Evolutionary conservation across 2,888 invertebrate genomes (phyloP).

Genomic region (Vannuccia rotundouncinata): DNA sequence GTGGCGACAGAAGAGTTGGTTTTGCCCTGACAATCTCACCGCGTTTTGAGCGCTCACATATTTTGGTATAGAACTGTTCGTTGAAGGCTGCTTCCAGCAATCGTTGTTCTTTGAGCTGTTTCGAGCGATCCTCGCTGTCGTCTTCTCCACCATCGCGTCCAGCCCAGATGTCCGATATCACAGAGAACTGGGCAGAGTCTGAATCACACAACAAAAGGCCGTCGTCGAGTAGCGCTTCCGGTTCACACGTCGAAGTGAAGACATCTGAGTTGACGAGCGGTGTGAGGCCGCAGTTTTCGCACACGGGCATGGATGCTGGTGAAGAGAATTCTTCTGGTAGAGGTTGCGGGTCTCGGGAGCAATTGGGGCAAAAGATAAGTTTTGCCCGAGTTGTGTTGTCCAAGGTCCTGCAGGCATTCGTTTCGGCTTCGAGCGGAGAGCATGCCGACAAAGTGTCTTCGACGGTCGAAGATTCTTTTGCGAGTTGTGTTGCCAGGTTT

Average conservation of each 20-base stretch:
- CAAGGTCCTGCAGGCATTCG: too few species aligned
- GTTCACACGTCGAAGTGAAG: not conserved
- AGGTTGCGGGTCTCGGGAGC: not conserved
- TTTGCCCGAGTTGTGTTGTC: too few species aligned
- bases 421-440: too few species aligned
- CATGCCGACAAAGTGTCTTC: too few species aligned
- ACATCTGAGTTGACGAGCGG: not conserved
- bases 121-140: too few species aligned
- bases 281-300: not conserved
- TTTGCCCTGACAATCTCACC: not conserved
- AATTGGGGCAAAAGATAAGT: not conserved
- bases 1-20: too few species aligned
- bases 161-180: not conserved
- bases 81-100: too few species aligned
- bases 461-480: too few species aligned
- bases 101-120: too few species aligned
- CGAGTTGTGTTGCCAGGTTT: not conserved
- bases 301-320: not conserved
- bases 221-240: not conserved
- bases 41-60: too few species aligned
- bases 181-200: not conserved
- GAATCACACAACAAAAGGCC: not conserved
- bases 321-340: not conserved
- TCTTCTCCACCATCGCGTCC: too few species aligned
- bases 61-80: too few species aligned